Percentiles rank a stretch among this genome's conserved stretches.
phyloP scores from a whole-genome alignment of 2,797 vertebrate species.

The Neoniphon sammara region DNA sequence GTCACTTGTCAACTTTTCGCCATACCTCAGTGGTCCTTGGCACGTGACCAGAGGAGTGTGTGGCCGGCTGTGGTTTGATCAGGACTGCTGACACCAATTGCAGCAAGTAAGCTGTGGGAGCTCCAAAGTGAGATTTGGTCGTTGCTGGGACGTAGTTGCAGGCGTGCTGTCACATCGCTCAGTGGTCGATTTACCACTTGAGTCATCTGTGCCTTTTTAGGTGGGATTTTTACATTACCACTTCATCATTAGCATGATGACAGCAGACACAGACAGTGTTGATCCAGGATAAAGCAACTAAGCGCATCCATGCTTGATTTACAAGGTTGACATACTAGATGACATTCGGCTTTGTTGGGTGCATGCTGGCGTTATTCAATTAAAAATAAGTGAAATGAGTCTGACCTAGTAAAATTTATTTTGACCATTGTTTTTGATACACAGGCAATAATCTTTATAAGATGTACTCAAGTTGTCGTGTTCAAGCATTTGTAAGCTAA shows the following conservation, averaged over 20 bases:
- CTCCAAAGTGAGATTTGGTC: constrained; percentile 13
- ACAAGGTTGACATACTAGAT: constrained; percentile 27
- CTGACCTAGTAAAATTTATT: background rate
- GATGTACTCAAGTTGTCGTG: background rate
- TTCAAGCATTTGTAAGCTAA: background rate
- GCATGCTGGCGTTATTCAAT: constrained; percentile 1
- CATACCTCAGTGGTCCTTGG: constrained; percentile 73
- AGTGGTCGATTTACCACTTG: constrained; percentile 14
- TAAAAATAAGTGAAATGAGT: background rate
- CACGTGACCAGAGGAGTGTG: constrained; percentile 61
- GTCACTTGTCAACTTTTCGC: constrained; percentile 77
- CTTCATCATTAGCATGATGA: constrained; percentile 51
- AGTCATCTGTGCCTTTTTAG: constrained; percentile 31
- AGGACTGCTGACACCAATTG: constrained; percentile 51
- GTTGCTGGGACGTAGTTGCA: constrained; percentile 11
- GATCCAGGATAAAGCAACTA: constrained; percentile 35
- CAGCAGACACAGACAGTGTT: constrained; percentile 40
- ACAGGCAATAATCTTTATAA: background rate
- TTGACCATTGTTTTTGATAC: background rate
- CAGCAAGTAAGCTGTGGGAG: constrained; percentile 16
- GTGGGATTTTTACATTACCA: constrained; percentile 53
- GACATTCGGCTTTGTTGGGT: constrained; percentile 8
- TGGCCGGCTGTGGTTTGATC: constrained; percentile 65
- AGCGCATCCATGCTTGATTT: constrained; percentile 44
- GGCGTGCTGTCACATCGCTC: background rate